Evolutionary conservation across 2,797 vertebrate genomes (phyloP), one percentile per base, ranked within the genome.

Genomic region (Champsocephalus gunnari): DNA sequence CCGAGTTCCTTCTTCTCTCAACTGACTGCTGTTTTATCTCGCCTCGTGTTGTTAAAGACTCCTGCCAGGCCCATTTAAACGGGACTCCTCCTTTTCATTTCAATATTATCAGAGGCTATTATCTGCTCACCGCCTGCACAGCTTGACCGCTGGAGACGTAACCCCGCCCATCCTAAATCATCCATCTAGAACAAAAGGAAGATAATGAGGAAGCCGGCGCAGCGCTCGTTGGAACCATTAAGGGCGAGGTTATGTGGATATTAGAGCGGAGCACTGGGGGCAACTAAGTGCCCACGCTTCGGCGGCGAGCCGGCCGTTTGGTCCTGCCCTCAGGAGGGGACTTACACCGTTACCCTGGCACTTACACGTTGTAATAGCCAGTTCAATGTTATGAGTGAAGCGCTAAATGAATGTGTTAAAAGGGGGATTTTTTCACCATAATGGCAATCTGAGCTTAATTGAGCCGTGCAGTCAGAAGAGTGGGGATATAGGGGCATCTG

Each of bases 191-290:
- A 84, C 79, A 83, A 87, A 80, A 81, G 63, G 48, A 64, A 81
- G 87, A 87, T 90, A 88, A 90, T 89, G 79, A 88, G 85, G 87
- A 86, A 76, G 73, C 76, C 34, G 73, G 77, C 61, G 5, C 11
- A 1, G 62, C 79, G 81, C 66, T 51, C 70, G 59, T 61, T 58
- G 60, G 69, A 63, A 62, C 66, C 71, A 84, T 87, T 79, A 83
- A 73, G 72, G 63, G 68, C 55, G 62, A 62, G 73, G 85, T 85
- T 81, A 83, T 83, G 77, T 71, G 89, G 83, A 87, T 86, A 84
- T 88, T 79, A 87, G 66, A 84, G 80, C 1, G 2, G 66, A 63
- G 76, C 75, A 62, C 71, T 55, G 71, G 64, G 85, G 80, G 51
- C 83, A 43, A 65, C 66, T 69, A 78, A 76, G 84, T 57, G 74